Evolutionary conservation across 2,888 invertebrate species (phyloP), one percentile per base, ranked within the genome.

Genomic region (Amphipoea lucens): DNA sequence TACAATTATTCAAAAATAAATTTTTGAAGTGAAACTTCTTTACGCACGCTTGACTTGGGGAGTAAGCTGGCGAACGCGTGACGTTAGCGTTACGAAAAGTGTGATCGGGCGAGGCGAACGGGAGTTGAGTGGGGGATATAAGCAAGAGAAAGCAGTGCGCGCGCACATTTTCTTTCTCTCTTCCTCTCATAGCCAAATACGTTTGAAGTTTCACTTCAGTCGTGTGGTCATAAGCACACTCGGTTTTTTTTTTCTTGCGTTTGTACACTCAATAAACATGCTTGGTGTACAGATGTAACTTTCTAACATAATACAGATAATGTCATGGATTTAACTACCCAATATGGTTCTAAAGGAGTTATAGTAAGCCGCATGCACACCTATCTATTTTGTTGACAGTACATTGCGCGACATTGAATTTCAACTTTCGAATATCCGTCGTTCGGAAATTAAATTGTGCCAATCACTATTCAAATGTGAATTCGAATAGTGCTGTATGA

Each of bases 231-330:
- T 29, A 29, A 29, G 29, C 29, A 29, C 29, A 29, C 29, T 29
- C 29, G 29, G 29, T 29, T 29, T 29, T 29, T 29, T 29, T 29
- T 74, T 74, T 36, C 4, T 51, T 17, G 23, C 42, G 4, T 51
- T 62, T 36, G 29, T 71, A 65, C 76, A 76, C 5, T 63, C 40
- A 85, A 78, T 51, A 48, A 68, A 71, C 11, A 12, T 29, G 17
- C 6, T 82, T 75, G n/a, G 29, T 79, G 36, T 54, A 42, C 9
- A 62, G 7, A 40, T 60, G 6, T 17, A 17, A 48, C 1, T 60
- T 45, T 45, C 4, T 20, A 62, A 48, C 36, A 62, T 7, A 40
- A n/a, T 60, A n/a, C 4, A 29, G 45, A 12, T 63, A 2, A 42
- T 29, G 17, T 65, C 36, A 45, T 45, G 17, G n/a, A 45, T 48